These are phyloP conservation scores for Diorhabda sublineata DNA, from an alignment of 1,140 invertebrate genomes.

Conservation along the genomic window DNA sequence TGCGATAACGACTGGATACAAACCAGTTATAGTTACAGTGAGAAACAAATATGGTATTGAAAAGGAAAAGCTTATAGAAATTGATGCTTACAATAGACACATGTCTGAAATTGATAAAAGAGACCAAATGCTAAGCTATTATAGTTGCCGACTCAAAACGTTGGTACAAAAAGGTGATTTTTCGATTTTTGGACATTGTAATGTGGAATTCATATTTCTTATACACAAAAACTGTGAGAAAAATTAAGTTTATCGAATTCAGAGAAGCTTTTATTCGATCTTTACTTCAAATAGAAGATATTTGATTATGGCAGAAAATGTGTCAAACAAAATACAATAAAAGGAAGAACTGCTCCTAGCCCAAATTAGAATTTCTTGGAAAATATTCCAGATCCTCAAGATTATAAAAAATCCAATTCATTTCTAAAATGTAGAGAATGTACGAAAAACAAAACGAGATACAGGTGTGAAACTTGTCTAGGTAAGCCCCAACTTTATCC, in stretches of 20 bases:
- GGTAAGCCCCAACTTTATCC: conserved; percentile 12
- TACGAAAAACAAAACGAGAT: conserved; percentile 11
- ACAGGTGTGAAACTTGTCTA: conserved; percentile 15
- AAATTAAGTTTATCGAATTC: conserved; percentile 7
- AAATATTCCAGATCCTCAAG: conserved; percentile 9
- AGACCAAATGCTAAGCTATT: background rate
- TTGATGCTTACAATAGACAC: conserved; percentile 15
- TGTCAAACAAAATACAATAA: conserved; percentile 13
- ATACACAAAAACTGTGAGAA: conserved; percentile 5
- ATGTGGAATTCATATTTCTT: conserved; percentile 15
- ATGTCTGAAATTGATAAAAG: conserved; percentile 20
- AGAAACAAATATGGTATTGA: background rate
- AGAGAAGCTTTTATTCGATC: conserved; percentile 9
- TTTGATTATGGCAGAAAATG: conserved; percentile 8
- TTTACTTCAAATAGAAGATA: conserved; percentile 6
- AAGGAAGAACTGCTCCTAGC: background rate
- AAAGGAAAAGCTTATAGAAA: conserved; percentile 18
- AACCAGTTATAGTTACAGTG: conserved; percentile 10
- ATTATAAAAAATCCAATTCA: conserved; percentile 9
- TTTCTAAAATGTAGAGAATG: conserved; percentile 9
- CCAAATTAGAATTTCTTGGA: conserved; percentile 4
- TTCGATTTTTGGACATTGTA: conserved; percentile 6
- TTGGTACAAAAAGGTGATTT: conserved; percentile 7
- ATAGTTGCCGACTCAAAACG: conserved; percentile 14
- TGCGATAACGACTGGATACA: conserved; percentile 17